These are phyloP conservation scores for Sturnira hondurensis DNA, from an alignment of 2,113 vertebrate species.

Conservation along the genomic window DNA sequence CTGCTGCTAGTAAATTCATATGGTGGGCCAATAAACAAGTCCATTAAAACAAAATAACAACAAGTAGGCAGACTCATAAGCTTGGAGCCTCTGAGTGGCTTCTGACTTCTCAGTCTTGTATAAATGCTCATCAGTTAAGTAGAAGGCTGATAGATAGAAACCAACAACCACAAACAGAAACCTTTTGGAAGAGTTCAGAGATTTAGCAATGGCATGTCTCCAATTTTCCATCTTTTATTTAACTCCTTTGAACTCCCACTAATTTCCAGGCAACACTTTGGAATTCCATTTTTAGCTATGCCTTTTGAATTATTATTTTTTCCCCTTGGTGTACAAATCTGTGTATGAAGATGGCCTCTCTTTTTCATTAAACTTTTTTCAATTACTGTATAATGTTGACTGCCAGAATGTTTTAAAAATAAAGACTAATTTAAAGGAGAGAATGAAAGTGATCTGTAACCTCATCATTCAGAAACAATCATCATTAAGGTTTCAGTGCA, in stretches of 20 bases:
- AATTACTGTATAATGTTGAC: constrained; percentile 16
- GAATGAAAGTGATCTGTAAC: constrained; percentile 41
- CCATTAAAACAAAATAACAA: constrained; percentile 41
- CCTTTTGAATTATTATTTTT: constrained; percentile 73
- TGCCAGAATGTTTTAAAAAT: constrained; percentile 61
- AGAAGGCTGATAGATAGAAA: constrained; percentile 47
- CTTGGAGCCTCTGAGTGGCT: neutral
- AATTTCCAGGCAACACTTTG: constrained; percentile 75
- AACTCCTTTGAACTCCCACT: constrained; percentile 77
- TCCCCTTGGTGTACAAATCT: constrained; percentile 51
- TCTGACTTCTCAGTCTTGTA: constrained; percentile 31
- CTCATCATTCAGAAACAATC: constrained; percentile 23
- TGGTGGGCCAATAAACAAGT: constrained; percentile 42
- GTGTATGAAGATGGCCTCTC: constrained; percentile 23
- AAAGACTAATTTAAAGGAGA: constrained; percentile 41
- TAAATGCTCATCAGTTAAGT: constrained; percentile 41
- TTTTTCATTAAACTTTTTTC: constrained; percentile 54
- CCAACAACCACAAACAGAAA: constrained; percentile 58
- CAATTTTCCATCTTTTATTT: constrained; percentile 77
- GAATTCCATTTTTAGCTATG: constrained; percentile 74
- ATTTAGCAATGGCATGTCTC: constrained; percentile 67
- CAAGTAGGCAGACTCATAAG: neutral
- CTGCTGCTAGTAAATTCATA: neutral
- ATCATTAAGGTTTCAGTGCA: neutral
- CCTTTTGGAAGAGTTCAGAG: constrained; percentile 71